phyloP scores from a whole-genome alignment of 2,888 invertebrate species.

The Platycheirus albimanus region DNA sequence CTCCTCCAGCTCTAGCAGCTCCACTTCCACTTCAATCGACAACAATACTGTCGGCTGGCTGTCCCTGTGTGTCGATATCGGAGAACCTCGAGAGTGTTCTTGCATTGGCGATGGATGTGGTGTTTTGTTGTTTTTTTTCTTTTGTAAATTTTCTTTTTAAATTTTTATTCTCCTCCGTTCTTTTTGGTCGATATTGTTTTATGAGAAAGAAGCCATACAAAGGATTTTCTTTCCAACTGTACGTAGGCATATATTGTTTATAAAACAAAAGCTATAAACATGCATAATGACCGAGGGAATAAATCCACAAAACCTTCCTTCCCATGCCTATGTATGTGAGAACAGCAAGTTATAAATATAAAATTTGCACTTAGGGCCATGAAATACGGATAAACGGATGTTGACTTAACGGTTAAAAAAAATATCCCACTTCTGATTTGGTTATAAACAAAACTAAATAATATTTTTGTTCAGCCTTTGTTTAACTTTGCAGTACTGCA shows the following conservation, averaged over 20 bases:
- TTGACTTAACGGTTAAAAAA: too few species aligned
- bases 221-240: slow-evolving; percentile 58
- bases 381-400: too few species aligned
- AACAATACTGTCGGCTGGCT: neutral
- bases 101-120: slow-evolving; percentile 43
- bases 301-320: too few species aligned
- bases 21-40: slow-evolving; percentile 19
- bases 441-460: too few species aligned
- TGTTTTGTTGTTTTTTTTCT: slow-evolving; percentile 38
- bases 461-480: too few species aligned
- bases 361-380: too few species aligned
- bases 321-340: too few species aligned
- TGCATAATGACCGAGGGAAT: neutral
- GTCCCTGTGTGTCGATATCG: slow-evolving; percentile 25
- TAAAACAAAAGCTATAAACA: slow-evolving; percentile 43
- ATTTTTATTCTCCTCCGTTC: slow-evolving; percentile 13
- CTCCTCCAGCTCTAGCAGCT: too few species aligned
- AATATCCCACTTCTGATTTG: too few species aligned
- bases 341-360: too few species aligned
- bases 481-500: too few species aligned
- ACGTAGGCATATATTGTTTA: slow-evolving; percentile 40
- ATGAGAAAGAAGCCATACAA: slow-evolving; percentile 69
- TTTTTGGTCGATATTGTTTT: slow-evolving; percentile 28
- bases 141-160: slow-evolving; percentile 20
- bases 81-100: slow-evolving; percentile 51